Base-by-base conservation (phyloP, 2,888 invertebrate species). In the Calliopum simillimum region DNA sequence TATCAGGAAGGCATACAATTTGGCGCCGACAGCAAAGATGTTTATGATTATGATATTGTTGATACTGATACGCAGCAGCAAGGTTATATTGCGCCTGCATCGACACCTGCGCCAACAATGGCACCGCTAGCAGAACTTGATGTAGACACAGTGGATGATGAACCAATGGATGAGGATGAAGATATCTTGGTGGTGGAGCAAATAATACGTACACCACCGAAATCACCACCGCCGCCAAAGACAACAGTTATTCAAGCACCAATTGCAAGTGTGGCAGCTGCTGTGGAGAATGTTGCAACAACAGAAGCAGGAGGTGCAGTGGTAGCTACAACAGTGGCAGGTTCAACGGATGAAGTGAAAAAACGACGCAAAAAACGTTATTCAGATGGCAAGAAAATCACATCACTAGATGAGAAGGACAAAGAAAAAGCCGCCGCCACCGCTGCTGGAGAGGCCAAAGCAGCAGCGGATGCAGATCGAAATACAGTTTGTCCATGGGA, bases 401-500 rank as follows among this genome's bases (percentile, higher is more conserved):
- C 70, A 12, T 81, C 82, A 4, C 79, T 80, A 59, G 82, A 79
- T 16, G 81, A 82, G 6, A 82, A 80, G 63, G 77, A 79, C 2
- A 77, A 78, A 49, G 78, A 79, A 4, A 79, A 79, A 5, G 81
- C 75, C 46, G 72, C 76, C 2, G 68, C 69, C 8, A 73, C 75
- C 11, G 74, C 75, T 16, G 65, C 75, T 3, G 71, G 74, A 8
- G 72, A 69, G 8, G 72, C 73, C 16, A 84, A 68, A 68, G 68
- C 72, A 66, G 74, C 73, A 71, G 63, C 71, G 19, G 80, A 80
- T 61, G 82, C 81, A 72, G 90, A 91, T 87, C 90, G 90, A 87
- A 94, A 93, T 87, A 94, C 95, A 87, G 92, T 96, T 84, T 96
- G 96, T 89, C 96, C 96, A 71, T 96, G 96, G 96, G 96, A 96